Evolutionary conservation across 1,140 invertebrate species (phyloP), one percentile per base, ranked within the genome.

Genomic region (Polyergus mexicanus): DNA sequence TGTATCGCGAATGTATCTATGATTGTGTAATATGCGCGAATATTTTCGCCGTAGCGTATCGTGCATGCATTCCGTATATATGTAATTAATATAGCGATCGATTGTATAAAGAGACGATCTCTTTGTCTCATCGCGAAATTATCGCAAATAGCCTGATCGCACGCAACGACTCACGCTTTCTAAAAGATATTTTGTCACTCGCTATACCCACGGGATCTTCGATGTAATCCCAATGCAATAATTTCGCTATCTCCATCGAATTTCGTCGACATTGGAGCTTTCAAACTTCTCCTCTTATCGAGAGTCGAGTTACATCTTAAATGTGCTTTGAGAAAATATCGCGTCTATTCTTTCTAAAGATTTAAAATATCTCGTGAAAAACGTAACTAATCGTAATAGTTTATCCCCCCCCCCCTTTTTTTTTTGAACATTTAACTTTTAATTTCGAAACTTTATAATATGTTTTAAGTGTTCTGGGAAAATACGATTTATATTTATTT

Each of bases 291-390:
- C 25, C 35, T 38, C 25, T 28, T 44, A 51, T 35, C n/a, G 76
- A 89, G 85, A 80, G 85, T 38, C 54, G 25, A 62, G 35, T 44
- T 74, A 74, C 62, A 74, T 83, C 38, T 83, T 83, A 83, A 83
- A 83, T 72, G 56, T 72, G 56, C 78, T 69, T 56, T 83, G 66
- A 83, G 68, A 83, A 83, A 83, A 83, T 83, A 83, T 83, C 38
- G 68, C n/a, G 54, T 83, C 78, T 83, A 72, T 83, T 60, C 35
- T 83, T 72, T 25, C 38, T 83, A 83, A 83, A 83, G 78, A 83
- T 83, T 83, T 83, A 83, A 83, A 83, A 83, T 72, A 74, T 74
- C 78, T 83, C 68, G 78, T 74, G 78, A 83, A 83, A 83, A 83
- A 83, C 78, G 68, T 83, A 83, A 83, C 78, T 74, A 74, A 72